Evolutionary conservation across 2,888 invertebrate genomes (phyloP), one percentile per base, ranked within the genome.

Genomic region (Microdon myrmicae): DNA sequence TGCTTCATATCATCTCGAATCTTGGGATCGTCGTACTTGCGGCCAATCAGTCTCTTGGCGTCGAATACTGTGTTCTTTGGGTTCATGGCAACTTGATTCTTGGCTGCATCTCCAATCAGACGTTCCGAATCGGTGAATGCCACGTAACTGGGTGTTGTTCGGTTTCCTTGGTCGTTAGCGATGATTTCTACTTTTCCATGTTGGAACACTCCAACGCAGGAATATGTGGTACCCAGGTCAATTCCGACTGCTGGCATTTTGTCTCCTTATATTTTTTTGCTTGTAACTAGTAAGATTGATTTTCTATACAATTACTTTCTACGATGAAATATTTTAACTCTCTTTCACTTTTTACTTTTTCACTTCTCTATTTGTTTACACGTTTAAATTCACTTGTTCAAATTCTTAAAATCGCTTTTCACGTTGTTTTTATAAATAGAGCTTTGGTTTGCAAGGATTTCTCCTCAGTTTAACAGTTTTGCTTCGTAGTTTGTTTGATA

Each of bases 1-100:
- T 90, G 90, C 81, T 94, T 92, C 86, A 94, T 89, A 78, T 95
- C 94, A 51, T 86, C 86, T 81, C 96, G 96, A 44, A 96, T 92
- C 7, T 90, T 88, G 48, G 83, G 82, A 80, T 94, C 93, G 71
- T 89, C 89, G 78, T 89, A 95, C 72, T 90, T 89, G 72, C 94
- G 88, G 56, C 94, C 95, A 81, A 95, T 94, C 75, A 95, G 84
- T 79, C 94, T 89, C 82, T 95, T 89, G 72, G 93, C 94, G 85
- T 96, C 96, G 79, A 90, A 90, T 78, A 90, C 90, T 71, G 90
- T 90, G 84, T 90, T 90, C 81, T 87, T 89, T 71, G 90, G 90
- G 81, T 90, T 90, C 90, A 90, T 89, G 72, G 90, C 88, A 68
- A 87, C 87, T 80, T 90, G 89, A 81, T 89, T 89, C 79, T 89